A percentile compares a stretch with the other conserved stretches of the same genome.
These are phyloP conservation scores for Saturnia pavonia DNA, from an alignment of 2,888 invertebrate species.

Conservation along the genomic window DNA sequence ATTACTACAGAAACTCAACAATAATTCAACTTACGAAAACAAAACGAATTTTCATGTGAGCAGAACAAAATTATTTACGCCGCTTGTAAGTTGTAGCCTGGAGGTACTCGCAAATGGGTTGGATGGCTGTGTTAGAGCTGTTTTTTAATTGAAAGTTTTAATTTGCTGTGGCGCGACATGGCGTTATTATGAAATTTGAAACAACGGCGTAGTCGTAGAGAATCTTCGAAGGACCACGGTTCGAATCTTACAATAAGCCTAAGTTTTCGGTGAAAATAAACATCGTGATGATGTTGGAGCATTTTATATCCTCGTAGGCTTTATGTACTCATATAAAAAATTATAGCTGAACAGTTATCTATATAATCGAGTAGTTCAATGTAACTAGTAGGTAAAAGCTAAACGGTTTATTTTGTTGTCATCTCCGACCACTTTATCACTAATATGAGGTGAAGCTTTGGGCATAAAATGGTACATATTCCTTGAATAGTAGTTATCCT, in stretches of 20 bases:
- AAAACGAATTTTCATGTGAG: constrained; percentile 48
- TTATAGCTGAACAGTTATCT: too few relatives aligned
- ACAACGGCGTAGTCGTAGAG: neutral
- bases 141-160: neutral
- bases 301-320: too few relatives aligned
- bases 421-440: too few relatives aligned
- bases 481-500: too few relatives aligned
- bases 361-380: too few relatives aligned
- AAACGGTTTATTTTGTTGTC: too few relatives aligned
- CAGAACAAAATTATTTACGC: constrained; percentile 28
- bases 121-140: neutral
- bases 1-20: constrained; percentile 42
- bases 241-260: neutral
- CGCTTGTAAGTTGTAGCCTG: constrained; percentile 2
- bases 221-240: neutral
- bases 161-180: neutral
- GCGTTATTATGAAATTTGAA: constrained; percentile 1
- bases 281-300: neutral
- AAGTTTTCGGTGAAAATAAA: neutral
- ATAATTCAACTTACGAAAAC: constrained; percentile 50
- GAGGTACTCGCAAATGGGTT: constrained; percentile 11
- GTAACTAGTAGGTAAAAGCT: too few relatives aligned
- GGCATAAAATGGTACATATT: too few relatives aligned
- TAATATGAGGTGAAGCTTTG: too few relatives aligned
- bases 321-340: too few relatives aligned